Evolutionary conservation across 1,140 invertebrate species (phyloP), one percentile per base, ranked within the genome.

Genomic region (Melipona quadrifasciata): DNA sequence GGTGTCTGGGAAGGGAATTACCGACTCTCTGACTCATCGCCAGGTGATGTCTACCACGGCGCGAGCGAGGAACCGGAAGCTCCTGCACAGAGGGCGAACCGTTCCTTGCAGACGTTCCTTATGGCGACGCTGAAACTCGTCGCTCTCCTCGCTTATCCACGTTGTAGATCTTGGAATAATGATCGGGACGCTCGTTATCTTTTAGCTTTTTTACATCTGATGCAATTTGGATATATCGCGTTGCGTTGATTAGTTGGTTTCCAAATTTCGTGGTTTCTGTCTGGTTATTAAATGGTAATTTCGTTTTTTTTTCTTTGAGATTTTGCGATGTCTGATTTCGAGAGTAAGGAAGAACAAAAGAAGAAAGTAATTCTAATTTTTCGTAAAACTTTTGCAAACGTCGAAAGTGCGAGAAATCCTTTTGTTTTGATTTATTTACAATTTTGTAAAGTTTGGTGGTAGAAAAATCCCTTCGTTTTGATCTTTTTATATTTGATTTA

Each of bases 1-100:
- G 92, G 92, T 93, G 92, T 88, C 80, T 88, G 82, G 87, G 87
- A 91, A 91, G 88, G 86, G 72, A 83, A 68, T 80, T 61, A 75
- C 83, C 85, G 31, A 31, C 31, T 82, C 79, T 90, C 89, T 93
- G 92, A 93, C 89, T 93, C 92, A 93, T 92, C 87, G 91, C 89
- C 92, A 92, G 92, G 92, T 93, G 92, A 91, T 87, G 80, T 84
- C 82, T 84, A 34, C 70, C 51, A 24, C 70, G 31, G 39, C 68
- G 27, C 77, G 83, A 84, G 82, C 67, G 88, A 91, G 89, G 89
- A 91, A 91, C 89, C 90, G 90, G 89, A 91, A 90, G 89, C 79
- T 80, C 31, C 34, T 27, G 51, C 76, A 67, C 83, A 87, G 73
- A 81, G 76, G 76, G 79, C 76, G 17, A 70, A 87, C 68, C 68